Evolutionary conservation across 2,113 vertebrate genomes (phyloP).

Genomic region (Python bivittatus): DNA sequence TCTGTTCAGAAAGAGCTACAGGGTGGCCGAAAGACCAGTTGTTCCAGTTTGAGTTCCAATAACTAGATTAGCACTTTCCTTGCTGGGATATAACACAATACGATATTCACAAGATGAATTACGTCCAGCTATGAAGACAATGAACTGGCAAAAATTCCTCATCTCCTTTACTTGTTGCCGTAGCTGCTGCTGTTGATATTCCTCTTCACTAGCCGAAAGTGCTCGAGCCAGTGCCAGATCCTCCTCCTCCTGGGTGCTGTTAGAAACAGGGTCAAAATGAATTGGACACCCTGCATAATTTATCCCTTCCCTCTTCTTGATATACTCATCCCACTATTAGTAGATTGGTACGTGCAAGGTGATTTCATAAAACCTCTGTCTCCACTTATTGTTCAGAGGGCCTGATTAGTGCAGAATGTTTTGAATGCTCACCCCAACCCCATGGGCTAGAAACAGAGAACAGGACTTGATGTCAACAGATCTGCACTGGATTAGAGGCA

Average conservation of each 20-base stretch:
- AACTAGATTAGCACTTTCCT: background rate
- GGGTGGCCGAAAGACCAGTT: background rate
- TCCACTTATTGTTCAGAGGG: background rate
- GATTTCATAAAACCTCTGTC: background rate
- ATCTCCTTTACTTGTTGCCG: conserved; percentile 66
- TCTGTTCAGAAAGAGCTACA: background rate
- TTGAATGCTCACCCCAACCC: background rate
- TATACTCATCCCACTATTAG: background rate
- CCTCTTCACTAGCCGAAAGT: conserved; percentile 92
- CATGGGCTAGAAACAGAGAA: background rate
- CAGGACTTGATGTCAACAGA: background rate
- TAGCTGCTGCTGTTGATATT: conserved; percentile 79
- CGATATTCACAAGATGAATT: background rate
- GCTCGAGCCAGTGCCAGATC: conserved; percentile 93
- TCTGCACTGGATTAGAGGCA: background rate
- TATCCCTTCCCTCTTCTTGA: background rate
- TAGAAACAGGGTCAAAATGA: background rate
- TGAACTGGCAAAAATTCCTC: background rate
- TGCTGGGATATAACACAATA: background rate
- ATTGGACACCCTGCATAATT: background rate
- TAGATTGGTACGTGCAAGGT: background rate
- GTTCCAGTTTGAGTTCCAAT: background rate
- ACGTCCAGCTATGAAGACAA: background rate
- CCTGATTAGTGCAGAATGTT: background rate
- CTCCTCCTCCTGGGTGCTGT: conserved; percentile 90